phyloP scores from a whole-genome alignment of 2,888 invertebrate species.

The Hermodice carunculata region DNA sequence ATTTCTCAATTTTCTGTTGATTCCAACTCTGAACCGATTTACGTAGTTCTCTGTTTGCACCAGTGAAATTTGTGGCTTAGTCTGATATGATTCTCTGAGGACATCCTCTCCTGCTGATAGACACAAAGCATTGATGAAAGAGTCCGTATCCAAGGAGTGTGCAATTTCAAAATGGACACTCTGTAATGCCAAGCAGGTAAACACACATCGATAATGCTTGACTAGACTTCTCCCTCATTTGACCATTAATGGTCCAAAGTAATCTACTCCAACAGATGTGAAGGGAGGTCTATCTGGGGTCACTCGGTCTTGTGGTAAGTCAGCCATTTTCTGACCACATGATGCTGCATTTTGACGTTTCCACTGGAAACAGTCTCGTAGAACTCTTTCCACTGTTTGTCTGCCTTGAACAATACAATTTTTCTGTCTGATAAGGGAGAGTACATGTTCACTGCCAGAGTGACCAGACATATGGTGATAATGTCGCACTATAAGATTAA shows the following conservation, averaged over 20 bases:
- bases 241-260: slow-evolving; percentile 41
- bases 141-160: slow-evolving; percentile 22
- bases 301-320: not conserved
- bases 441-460: not conserved
- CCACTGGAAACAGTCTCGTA: not conserved
- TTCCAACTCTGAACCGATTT: slow-evolving; percentile 2
- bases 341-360: not conserved
- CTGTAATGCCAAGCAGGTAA: slow-evolving; percentile 32
- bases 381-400: not conserved
- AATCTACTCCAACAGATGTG: slow-evolving; percentile 25
- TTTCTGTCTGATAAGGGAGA: not conserved
- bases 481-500: not conserved
- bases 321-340: slow-evolving; percentile 5
- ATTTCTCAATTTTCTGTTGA: not conserved
- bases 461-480: not conserved
- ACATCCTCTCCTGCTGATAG: slow-evolving; percentile 24
- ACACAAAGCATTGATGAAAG: no score
- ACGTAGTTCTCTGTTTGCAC: slow-evolving; percentile 15
- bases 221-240: slow-evolving; percentile 27
- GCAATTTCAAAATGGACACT: slow-evolving; percentile 36
- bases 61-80: slow-evolving; percentile 32
- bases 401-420: not conserved
- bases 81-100: slow-evolving; percentile 33
- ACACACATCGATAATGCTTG: slow-evolving; percentile 40
- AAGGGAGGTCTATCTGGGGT: slow-evolving; percentile 3